phyloP scores from a whole-genome alignment of 2,888 invertebrate genomes.

The Brachylomia viminalis region DNA sequence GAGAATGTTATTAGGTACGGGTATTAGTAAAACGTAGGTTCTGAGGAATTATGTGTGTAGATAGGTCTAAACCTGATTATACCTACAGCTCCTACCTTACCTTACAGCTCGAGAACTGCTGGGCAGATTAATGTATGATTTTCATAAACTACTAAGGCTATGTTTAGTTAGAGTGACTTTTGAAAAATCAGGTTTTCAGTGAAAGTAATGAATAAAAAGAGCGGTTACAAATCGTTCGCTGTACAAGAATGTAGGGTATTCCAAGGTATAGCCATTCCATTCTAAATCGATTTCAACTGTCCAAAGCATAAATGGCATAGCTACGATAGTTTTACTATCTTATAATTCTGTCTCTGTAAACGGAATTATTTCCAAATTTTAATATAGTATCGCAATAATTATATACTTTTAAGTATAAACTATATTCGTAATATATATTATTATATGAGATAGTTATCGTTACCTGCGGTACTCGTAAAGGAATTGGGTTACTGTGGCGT shows the following conservation, averaged over 20 bases:
- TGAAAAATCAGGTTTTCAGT: background rate
- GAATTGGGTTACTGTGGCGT: slow-evolving; percentile 40
- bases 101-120: background rate
- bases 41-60: background rate
- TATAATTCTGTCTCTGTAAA: slow-evolving; percentile 32
- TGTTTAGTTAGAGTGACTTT: background rate
- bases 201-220: background rate
- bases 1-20: background rate
- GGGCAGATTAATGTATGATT: background rate
- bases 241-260: background rate
- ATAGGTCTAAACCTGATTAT: background rate
- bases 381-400: slow-evolving; percentile 43
- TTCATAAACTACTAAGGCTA: background rate
- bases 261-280: background rate
- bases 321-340: slow-evolving; percentile 38
- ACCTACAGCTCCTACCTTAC: too few species aligned
- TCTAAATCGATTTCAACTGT: slow-evolving; percentile 36
- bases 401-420: slow-evolving; percentile 34
- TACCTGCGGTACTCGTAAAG: background rate
- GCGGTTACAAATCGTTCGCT: background rate
- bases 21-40: background rate
- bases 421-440: slow-evolving; percentile 33
- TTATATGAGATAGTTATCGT: slow-evolving; percentile 49
- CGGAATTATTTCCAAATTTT: slow-evolving; percentile 24
- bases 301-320: background rate